Base-by-base conservation (phyloP, 1,140 invertebrate genomes). In the Hormaphis cornu region DNA sequence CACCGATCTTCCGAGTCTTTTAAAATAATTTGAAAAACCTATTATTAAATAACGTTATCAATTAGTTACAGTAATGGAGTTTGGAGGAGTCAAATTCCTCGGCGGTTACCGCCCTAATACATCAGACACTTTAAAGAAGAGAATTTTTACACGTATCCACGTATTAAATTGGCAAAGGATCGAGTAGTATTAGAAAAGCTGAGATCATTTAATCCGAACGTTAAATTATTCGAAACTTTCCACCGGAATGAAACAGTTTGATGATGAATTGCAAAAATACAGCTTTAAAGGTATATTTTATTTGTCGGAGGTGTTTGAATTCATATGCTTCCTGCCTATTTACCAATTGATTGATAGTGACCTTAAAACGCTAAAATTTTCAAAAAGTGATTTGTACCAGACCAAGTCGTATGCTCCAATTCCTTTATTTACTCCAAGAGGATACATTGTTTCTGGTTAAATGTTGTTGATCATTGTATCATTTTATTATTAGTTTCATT, bases 401-500 rank as follows among this genome's bases (percentile, higher is more conserved):
- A 61, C 1, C 12, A 61, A 44, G 10, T 26, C 28, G 3, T 61
- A 61, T 44, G n/a, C 37, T 28, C 24, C 58, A 7, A 37, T n/a
- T 46, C 58, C 58, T 12, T 9, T 1, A 9, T 61, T 61, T 44
- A 30, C 58, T 30, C 58, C 58, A 26, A 26, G 40, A 61, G 58
- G 58, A 10, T 28, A 61, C 44, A 61, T 61, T 26, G 4, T 30
- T 8, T 24, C 58, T 18, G 58, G 40, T 20, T 0, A 61, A 44
- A 61, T 24, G 14, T 40, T 61, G 30, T 61, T 61, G 18, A 61
- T 61, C 44, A 30, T 40, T 16, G 28, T 61, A 44, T 61, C 40
- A 42, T 3, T 46, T 5, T 61, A 61, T 28, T 26, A 61, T 61
- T 40, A 37, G 26, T 61, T 61, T 61, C 58, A 61, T 46, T 46